Base-by-base conservation (phyloP, 2,113 vertebrate genomes). In the Hypocryptadius cinnamomeus region DNA sequence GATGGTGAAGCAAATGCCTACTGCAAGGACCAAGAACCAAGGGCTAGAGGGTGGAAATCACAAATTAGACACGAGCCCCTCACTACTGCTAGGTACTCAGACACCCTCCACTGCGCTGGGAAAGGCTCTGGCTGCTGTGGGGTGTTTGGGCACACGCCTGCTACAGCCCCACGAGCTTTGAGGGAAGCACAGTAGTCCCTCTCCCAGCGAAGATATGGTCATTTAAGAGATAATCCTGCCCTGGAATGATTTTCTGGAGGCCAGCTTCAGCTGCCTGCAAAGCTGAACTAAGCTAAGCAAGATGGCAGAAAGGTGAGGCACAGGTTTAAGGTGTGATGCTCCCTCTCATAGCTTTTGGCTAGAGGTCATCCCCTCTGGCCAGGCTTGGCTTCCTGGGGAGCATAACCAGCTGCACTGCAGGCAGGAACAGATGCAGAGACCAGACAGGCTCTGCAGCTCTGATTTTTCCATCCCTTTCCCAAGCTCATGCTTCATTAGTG, bases 1-100 rank as follows among this genome's bases (percentile, higher is more conserved):
- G 7, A 44, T 14, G 24, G 24, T 0, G 0, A 77, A 76, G 40
- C 7, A 69, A 47, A 42, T 0, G 0, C 53, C 53, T 42, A 2
- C 35, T 79, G 44, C 63, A 59, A 69, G 70, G 65, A 35, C 9
- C 22, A 17, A 57, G 42, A 9, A 33, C 12, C 23, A 50, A 74
- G 18, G n/a, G 21, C 25, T 48, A 40, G 33, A 50, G 25, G 13
- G 30, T 8, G 2, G 15, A 80, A 73, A n/a, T 30, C 45, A 70
- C 42, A 70, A 15, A 83, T 30, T 8, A 68, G 25, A 27, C 35
- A 11, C 0, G 0, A 87, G 9, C 11, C 19, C 27, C 17, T 60
- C 51, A 14, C 15, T 31, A 15, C 17, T 7, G 1, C 40, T 47
- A 5, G 6, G 42, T 25, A 17, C 21, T 71, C 51, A 65, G 88